A percentile compares a stretch with the other conserved stretches of the same genome.
Evolutionary conservation across 2,888 invertebrate species (phyloP).

Genomic region (Rhingia rostrata): DNA sequence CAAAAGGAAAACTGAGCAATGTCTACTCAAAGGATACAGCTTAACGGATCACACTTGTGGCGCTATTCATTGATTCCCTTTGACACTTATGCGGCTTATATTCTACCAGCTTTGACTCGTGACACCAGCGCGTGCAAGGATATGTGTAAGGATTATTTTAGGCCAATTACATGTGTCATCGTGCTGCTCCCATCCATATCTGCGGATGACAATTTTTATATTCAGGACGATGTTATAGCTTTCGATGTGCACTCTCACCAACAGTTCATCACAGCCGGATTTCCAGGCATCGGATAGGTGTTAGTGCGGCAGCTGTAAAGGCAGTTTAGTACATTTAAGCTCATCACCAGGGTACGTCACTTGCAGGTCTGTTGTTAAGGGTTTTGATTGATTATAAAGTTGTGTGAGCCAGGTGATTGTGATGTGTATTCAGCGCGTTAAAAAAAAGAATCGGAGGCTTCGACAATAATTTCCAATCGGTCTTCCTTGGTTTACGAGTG

Average conservation of each 20-base stretch:
- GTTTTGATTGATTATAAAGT: constrained; percentile 67
- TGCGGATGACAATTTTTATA: not conserved
- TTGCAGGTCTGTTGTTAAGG: constrained; percentile 55
- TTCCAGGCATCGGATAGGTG: constrained; percentile 47
- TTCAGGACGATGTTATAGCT: constrained; percentile 42
- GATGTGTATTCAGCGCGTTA: constrained; percentile 32
- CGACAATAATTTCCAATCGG: constrained; percentile 38
- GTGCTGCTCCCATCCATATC: not conserved
- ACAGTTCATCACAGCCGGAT: constrained; percentile 47
- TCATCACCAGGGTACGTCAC: constrained; percentile 63
- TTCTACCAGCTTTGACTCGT: constrained; percentile 55
- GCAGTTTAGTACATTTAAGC: constrained; percentile 63
- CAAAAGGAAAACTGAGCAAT: constrained; percentile 5
- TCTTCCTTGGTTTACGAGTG: constrained; percentile 22
- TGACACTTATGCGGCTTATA: constrained; percentile 65
- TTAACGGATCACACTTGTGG: constrained; percentile 47
- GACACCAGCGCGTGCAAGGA: not conserved
- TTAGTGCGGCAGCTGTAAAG: constrained; percentile 28
- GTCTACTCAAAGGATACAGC: constrained; percentile 16
- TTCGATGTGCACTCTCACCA: constrained; percentile 27
- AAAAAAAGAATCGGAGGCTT: not conserved
- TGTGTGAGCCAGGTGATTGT: constrained; percentile 52
- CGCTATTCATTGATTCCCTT: constrained; percentile 65
- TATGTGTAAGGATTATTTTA: constrained; percentile 49
- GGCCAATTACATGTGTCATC: constrained; percentile 54